These are phyloP conservation scores for Recurvirostra avosetta DNA, from an alignment of 2,113 vertebrate species.

Conservation along the genomic window DNA sequence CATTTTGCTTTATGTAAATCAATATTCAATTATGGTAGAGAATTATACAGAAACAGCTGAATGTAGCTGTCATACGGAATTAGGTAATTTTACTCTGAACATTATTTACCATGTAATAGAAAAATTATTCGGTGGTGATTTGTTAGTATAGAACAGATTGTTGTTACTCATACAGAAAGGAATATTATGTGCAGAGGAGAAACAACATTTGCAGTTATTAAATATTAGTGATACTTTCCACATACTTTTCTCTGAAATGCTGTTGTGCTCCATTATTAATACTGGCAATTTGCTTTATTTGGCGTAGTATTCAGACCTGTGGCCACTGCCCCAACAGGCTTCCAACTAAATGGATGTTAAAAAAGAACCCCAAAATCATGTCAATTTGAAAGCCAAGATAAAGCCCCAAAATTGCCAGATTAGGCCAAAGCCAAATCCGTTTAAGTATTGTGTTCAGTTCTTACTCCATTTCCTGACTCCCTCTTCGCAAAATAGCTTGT, in stretches of 20 bases:
- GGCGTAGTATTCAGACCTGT: background rate
- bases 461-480: background rate
- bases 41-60: background rate
- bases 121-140: background rate
- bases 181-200: background rate
- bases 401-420: background rate
- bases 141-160: background rate
- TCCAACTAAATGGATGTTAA: background rate
- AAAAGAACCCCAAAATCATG: background rate
- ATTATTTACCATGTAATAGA: background rate
- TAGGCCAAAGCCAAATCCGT: background rate
- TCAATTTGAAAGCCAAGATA: background rate
- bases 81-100: background rate
- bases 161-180: background rate
- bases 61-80: background rate
- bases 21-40: background rate
- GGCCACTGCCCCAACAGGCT: background rate
- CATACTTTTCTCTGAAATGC: background rate
- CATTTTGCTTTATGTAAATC: background rate
- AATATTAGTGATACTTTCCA: background rate
- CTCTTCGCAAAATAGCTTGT: background rate
- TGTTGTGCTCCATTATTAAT: background rate
- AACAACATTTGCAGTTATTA: background rate
- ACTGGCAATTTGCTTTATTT: background rate
- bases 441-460: rapidly evolving